Evolutionary conservation across 2,797 vertebrate species (phyloP).

Genomic region (Pseudotriccus pelzelni): DNA sequence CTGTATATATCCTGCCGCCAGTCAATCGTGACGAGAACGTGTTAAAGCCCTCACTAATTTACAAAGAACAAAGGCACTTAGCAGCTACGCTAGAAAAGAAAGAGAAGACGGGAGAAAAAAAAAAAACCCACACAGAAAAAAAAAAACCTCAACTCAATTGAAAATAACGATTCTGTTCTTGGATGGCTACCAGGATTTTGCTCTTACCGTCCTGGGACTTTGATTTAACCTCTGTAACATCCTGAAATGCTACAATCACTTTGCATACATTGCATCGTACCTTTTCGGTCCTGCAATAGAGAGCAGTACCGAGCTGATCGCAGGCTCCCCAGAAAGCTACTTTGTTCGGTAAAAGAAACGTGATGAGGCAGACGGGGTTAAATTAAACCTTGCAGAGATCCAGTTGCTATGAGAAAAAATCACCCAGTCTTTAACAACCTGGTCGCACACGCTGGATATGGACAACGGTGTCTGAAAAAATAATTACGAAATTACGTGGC

Average conservation of each 20-base stretch:
- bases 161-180: constrained; percentile 50
- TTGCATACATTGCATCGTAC: neutral
- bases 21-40: neutral
- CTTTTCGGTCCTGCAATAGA: neutral
- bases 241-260: neutral
- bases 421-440: neutral
- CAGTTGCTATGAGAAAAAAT: neutral
- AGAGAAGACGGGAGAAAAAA: no score
- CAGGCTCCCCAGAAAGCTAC: neutral
- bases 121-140: neutral
- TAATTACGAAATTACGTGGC: neutral
- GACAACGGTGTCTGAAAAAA: neutral
- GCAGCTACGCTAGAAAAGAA: neutral
- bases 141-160: neutral
- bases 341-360: neutral
- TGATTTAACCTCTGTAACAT: neutral
- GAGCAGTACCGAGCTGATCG: neutral
- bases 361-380: neutral
- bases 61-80: neutral
- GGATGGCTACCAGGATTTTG: neutral
- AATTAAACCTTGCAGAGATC: neutral
- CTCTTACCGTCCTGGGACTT: neutral
- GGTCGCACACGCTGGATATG: neutral
- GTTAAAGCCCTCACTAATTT: neutral
- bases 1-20: neutral